phyloP scores from a whole-genome alignment of 2,888 invertebrate species.

The Sphaeridia pumilis region DNA sequence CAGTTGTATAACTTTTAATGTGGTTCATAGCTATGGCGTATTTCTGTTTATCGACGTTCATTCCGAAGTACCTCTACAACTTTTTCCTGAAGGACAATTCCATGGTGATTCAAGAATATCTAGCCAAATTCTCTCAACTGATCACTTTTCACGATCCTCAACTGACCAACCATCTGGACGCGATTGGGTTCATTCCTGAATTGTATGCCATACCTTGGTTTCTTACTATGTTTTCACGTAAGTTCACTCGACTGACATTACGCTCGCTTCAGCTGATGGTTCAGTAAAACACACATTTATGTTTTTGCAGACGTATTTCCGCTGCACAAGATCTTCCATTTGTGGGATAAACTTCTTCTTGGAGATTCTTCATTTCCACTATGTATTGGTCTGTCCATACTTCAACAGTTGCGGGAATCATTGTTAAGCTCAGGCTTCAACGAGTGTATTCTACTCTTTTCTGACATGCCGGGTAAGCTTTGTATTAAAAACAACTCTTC shows the following conservation, averaged over 20 bases:
- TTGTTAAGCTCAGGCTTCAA: constrained; percentile 87
- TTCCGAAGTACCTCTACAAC: constrained; percentile 89
- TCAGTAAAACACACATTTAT: constrained; percentile 6
- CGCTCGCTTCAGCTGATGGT: background rate
- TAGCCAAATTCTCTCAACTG: constrained; percentile 91
- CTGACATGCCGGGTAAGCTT: constrained; percentile 55
- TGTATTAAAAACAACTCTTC: background rate
- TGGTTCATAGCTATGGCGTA: constrained; percentile 72
- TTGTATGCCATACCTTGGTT: constrained; percentile 99
- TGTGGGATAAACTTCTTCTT: constrained; percentile 92
- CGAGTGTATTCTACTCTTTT: constrained; percentile 94
- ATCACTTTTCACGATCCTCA: constrained; percentile 91
- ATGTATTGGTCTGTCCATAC: constrained; percentile 84
- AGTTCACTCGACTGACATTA: too few species aligned
- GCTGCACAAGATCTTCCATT: constrained; percentile 88
- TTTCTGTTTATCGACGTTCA: constrained; percentile 86
- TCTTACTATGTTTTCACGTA: constrained; percentile 95
- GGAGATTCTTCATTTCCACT: constrained; percentile 88
- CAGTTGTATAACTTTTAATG: background rate
- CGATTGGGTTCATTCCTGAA: constrained; percentile 89
- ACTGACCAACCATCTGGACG: constrained; percentile 77
- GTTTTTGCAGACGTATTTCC: constrained; percentile 82
- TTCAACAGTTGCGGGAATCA: constrained; percentile 72
- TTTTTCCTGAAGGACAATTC: constrained; percentile 97
- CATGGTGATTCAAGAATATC: constrained; percentile 89